Base-by-base conservation (phyloP, 2,797 vertebrate species). In the Sebastes minor region DNA sequence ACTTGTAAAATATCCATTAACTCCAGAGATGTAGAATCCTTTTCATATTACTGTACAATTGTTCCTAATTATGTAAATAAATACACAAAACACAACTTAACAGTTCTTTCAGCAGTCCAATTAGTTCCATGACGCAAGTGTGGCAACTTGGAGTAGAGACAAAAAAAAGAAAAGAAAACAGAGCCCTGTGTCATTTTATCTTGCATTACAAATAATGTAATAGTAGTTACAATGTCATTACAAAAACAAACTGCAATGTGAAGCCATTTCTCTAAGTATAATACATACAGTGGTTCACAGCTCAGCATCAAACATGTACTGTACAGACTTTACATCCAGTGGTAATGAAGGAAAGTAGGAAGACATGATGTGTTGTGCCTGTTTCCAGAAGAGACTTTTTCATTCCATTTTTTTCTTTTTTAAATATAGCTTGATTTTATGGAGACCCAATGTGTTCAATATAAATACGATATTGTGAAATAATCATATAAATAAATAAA, bases 31-130 rank as follows among this genome's bases (percentile, higher is more conserved):
- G 42, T n/a, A 28, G 8, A 30, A 32, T 63, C 25, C 27, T n/a
- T 57, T 73, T 53, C 32, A 71, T 42, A 68, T 12, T 20, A 57
- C 22, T n/a, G 1, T 14, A 10, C 66, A 35, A 16, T 52, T 4
- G 69, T 49, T 23, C 12, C 16, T 60, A 18, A 35, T 70, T 49
- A 62, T 60, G 14, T 16, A 68, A 74, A 83, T 70, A 84, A 74
- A 80, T 65, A 76, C 32, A 86, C 10, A 77, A 8, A 66, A 74
- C 22, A 55, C 14, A 38, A 56, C 25, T 27, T 11, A 49, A 67
- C 4, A 57, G 14, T 52, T 49, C 7, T 25, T 67, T 14, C 14
- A 42, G 63, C 4, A 70, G 33, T 59, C 16, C 23, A 35, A 12
- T 28, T 32, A 8, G 57, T 42, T 46, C 14, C 8, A 13, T 25